phyloP scores from a whole-genome alignment of 2,888 invertebrate species.

The Rhamnusium bicolor region DNA sequence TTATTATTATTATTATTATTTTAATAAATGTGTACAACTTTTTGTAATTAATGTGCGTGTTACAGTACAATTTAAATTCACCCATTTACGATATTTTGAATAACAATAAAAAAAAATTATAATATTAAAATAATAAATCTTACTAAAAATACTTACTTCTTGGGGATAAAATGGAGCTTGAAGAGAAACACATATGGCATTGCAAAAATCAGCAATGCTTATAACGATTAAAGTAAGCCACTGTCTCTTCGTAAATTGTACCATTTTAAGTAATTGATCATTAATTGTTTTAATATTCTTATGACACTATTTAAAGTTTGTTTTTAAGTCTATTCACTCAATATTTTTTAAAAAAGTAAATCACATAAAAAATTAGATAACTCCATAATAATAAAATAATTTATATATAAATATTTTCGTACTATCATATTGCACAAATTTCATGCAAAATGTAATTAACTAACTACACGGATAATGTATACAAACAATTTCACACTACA shows the following conservation, averaged over 20 bases:
- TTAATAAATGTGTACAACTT: too few species aligned
- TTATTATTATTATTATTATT: too few species aligned
- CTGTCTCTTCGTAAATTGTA: conserved; percentile 81
- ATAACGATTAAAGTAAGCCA: conserved; percentile 86
- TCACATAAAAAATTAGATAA: conserved; percentile 62
- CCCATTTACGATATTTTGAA: too few species aligned
- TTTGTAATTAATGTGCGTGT: too few species aligned
- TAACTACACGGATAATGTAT: background rate
- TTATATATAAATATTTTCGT: conserved; percentile 65
- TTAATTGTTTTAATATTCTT: background rate
- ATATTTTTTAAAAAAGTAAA: conserved; percentile 29
- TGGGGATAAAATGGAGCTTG: conserved; percentile 91
- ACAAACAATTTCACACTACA: background rate
- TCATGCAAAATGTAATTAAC: background rate
- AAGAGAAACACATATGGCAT: conserved; percentile 87
- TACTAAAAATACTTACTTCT: conserved; percentile 76
- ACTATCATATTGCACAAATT: conserved; percentile 61
- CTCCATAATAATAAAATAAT: conserved; percentile 65
- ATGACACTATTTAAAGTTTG: background rate
- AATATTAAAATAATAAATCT: background rate
- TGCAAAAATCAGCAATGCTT: conserved; percentile 87
- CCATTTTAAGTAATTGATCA: conserved; percentile 71
- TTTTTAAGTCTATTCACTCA: background rate
- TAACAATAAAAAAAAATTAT: too few species aligned
- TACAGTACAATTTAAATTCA: too few species aligned